These are phyloP conservation scores for Alca torda DNA, from an alignment of 2,797 vertebrate species.

Conservation along the genomic window DNA sequence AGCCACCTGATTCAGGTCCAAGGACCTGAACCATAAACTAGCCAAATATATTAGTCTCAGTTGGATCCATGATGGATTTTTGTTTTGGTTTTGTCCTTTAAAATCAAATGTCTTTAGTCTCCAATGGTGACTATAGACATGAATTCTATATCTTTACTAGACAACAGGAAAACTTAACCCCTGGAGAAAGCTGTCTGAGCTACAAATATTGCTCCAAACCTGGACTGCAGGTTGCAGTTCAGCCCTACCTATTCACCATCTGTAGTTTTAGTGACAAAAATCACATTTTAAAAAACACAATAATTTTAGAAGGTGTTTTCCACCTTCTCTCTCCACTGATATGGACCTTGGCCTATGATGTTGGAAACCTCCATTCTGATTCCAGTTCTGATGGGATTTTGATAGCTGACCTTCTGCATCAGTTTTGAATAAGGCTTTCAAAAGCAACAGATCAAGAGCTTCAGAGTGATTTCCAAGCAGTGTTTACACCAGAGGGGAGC, in stretches of 20 bases:
- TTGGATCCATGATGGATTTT: neutral
- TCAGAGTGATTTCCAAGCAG: neutral
- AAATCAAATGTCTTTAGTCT: neutral
- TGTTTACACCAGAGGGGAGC: neutral
- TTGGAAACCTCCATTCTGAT: neutral
- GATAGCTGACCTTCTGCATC: neutral
- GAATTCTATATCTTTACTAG: neutral
- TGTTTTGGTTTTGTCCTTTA: neutral
- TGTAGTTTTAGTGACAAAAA: neutral
- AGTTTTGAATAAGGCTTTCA: neutral
- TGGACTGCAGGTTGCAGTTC: neutral
- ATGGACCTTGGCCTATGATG: neutral
- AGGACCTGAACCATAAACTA: neutral
- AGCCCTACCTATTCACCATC: neutral
- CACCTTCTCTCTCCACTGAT: neutral
- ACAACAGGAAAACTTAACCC: neutral
- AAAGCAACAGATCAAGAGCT: neutral
- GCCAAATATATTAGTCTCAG: neutral
- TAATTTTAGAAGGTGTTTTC: neutral
- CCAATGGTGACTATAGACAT: neutral
- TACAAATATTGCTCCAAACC: neutral
- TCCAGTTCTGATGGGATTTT: neutral
- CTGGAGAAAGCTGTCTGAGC: neutral
- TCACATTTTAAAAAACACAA: neutral
- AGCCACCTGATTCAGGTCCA: neutral